A percentile compares a stretch with the other conserved stretches of the same genome.
Conservation (phyloP, 2,113 vertebrate species). For the Aramus guarauna region DNA sequence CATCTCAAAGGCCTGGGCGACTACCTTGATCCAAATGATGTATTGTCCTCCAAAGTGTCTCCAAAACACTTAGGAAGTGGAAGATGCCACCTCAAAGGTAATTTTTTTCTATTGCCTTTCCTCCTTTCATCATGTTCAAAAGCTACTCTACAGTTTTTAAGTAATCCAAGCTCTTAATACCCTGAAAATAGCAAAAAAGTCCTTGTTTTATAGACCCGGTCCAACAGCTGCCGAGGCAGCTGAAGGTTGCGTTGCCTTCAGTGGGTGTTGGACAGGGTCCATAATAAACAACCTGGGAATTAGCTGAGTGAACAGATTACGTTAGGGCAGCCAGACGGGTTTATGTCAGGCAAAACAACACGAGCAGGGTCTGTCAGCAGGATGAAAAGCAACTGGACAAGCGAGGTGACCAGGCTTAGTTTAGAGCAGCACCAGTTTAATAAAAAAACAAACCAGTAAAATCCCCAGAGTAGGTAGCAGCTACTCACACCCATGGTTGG, state of each 20-base stretch:
- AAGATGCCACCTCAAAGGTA: neutral
- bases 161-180: neutral
- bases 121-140: neutral
- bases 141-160: neutral
- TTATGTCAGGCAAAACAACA: constrained; percentile 3
- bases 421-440: neutral
- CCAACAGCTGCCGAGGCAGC: neutral
- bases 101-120: neutral
- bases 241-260: neutral
- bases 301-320: neutral
- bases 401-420: neutral
- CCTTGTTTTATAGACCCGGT: neutral
- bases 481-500: fast-evolving
- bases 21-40: neutral
- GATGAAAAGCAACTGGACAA: neutral
- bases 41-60: neutral
- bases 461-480: neutral
- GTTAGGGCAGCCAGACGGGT: neutral
- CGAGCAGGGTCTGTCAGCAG: neutral
- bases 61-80: neutral
- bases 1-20: neutral
- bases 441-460: neutral
- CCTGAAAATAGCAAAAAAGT: neutral
- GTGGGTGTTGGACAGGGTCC: neutral
- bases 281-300: constrained; percentile 15